These are phyloP conservation scores for Haplochromis vanheusdeni DNA, from an alignment of 2,113 vertebrate species.

Conservation along the genomic window DNA sequence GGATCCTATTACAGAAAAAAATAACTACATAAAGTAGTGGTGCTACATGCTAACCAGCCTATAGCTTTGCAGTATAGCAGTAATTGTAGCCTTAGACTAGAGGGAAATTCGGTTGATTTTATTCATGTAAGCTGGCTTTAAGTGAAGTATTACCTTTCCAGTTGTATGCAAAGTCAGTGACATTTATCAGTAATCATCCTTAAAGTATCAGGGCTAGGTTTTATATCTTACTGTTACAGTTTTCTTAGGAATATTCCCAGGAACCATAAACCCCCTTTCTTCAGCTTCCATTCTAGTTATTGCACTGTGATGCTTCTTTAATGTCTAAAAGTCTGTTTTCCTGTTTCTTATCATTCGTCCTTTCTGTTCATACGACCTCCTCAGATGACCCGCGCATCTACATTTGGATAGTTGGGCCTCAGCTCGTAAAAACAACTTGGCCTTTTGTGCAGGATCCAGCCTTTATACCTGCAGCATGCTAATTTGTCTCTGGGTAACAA, in stretches of 20 bases:
- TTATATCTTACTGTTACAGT: background rate
- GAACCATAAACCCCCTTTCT: background rate
- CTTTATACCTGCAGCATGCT: constrained; percentile 80
- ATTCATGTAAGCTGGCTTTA: background rate
- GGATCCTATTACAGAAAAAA: background rate
- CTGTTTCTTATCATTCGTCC: background rate
- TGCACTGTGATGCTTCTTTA: background rate
- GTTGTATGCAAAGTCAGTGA: background rate
- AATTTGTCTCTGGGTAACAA: constrained; percentile 53
- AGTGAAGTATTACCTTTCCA: background rate
- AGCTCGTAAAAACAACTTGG: constrained; percentile 77
- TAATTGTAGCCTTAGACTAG: background rate
- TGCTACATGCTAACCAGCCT: background rate
- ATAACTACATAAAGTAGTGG: background rate
- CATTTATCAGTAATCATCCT: accelerated
- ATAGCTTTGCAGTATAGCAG: background rate
- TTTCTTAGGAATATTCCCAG: background rate
- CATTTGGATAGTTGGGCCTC: constrained; percentile 66
- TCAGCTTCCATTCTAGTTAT: background rate
- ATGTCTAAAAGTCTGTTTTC: background rate
- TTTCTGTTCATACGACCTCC: background rate
- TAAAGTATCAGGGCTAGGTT: background rate
- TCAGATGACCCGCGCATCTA: background rate
- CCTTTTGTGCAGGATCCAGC: constrained; percentile 75
- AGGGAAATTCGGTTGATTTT: background rate